Evolutionary conservation across 2,888 invertebrate species (phyloP).

Genomic region (Trissolcus brochymenae): DNA sequence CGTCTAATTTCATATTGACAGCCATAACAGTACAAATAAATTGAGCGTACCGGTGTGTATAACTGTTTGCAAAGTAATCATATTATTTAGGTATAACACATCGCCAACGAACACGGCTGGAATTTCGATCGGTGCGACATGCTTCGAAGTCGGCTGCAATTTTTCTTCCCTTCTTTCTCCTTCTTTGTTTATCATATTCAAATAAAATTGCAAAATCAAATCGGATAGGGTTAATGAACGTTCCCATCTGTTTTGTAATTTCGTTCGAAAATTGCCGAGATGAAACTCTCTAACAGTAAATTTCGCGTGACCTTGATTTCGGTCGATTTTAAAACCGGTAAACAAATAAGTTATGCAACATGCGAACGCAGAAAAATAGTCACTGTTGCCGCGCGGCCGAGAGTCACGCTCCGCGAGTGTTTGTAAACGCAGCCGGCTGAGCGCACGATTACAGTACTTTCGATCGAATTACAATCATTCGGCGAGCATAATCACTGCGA

Average conservation of each 20-base stretch:
- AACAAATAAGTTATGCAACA: constrained; percentile 46
- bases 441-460: constrained; percentile 18
- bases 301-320: constrained; percentile 45
- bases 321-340: constrained; percentile 42
- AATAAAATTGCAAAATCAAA: constrained; percentile 20
- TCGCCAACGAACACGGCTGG: constrained; percentile 21
- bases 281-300: constrained; percentile 38
- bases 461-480: constrained; percentile 46
- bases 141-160: constrained; percentile 20
- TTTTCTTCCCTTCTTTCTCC: too few relatives aligned
- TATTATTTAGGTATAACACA: constrained; percentile 45
- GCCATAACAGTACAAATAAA: constrained; percentile 47
- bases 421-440: constrained; percentile 7
- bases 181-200: constrained; percentile 16
- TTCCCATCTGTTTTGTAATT: constrained; percentile 42
- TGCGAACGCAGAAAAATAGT: constrained; percentile 21
- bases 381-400: constrained; percentile 7
- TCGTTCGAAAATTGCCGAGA: constrained; percentile 22
- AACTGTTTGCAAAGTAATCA: constrained; percentile 42
- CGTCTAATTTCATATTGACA: constrained; percentile 27
- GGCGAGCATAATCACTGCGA: constrained; percentile 25
- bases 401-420: constrained; percentile 13
- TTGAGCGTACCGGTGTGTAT: constrained; percentile 37
- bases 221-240: constrained; percentile 27
- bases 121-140: constrained; percentile 26